These are phyloP conservation scores for Eriosoma lanigerum DNA, from an alignment of 1,140 invertebrate genomes.

Conservation along the genomic window DNA sequence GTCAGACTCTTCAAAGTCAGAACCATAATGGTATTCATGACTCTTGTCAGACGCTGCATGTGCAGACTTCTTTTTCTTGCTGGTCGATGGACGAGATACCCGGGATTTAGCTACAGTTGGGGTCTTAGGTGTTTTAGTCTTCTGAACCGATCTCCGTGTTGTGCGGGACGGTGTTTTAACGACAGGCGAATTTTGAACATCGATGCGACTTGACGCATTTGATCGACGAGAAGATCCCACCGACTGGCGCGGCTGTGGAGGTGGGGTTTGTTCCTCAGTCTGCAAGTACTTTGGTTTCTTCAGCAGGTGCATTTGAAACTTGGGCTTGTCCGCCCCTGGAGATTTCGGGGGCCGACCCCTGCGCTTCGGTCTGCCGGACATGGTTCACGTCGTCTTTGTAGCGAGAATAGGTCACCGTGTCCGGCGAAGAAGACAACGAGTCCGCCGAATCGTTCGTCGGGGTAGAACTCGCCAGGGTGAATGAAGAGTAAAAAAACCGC, in stretches of 20 bases:
- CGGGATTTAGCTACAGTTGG: conserved; percentile 56
- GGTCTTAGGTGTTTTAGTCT: conserved; percentile 56
- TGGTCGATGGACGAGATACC: conserved; percentile 62
- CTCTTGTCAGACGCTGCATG: conserved; percentile 71
- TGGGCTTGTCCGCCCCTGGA: conserved; percentile 72
- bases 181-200: conserved; percentile 53
- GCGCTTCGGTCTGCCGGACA: conserved; percentile 83
- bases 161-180: conserved; percentile 70
- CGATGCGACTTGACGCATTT: not conserved
- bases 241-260: conserved; percentile 66
- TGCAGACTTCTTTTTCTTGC: conserved; percentile 52
- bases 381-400: conserved; percentile 60
- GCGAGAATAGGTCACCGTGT: conserved; percentile 62
- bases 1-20: conserved; percentile 82
- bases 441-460: conserved; percentile 42
- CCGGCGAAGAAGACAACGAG: conserved; percentile 65
- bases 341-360: conserved; percentile 86
- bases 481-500: not conserved
- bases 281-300: conserved; percentile 89
- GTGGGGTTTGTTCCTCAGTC: conserved; percentile 68
- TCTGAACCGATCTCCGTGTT: conserved; percentile 56
- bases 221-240: conserved; percentile 6
- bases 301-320: conserved; percentile 81
- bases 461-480: not conserved
- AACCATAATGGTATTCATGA: conserved; percentile 87